Evolutionary conservation across 2,888 invertebrate genomes (phyloP), one percentile per base, ranked within the genome.

Genomic region (Caenorhabditis angaria): DNA sequence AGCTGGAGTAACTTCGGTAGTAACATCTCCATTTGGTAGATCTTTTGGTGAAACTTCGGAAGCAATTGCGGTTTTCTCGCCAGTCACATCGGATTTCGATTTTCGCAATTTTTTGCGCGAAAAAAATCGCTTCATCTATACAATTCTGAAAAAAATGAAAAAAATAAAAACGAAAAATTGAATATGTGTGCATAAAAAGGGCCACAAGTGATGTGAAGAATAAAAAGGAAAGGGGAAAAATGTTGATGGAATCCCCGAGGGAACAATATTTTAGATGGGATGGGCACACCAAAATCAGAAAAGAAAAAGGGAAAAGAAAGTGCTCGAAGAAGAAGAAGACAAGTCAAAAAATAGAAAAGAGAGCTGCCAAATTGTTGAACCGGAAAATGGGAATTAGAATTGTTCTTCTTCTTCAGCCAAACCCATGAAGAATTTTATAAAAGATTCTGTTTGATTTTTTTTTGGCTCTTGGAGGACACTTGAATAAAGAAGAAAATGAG

Each of bases 1-100:
- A 8, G 73, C 53, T 0, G 75, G 68, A 28, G 61, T 65, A 5
- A 61, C 27, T 4, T 27, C 4, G 1, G 24, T 14, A 24, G 22
- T 27, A 47, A 14, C n/a, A 29, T 61, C 61, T 22, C 69, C 62
- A 32, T 61, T 41, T 14, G 10, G 41, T 3, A 12, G 14, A 3
- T 41, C 41, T 6, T 12, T 14, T 18, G 41, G 10, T 14, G 41
- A 3, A 32, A 18, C 41, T 5, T 35, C 25, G 1, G 47, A n/a
- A 50, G 47, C 61, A 28, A 51, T 64, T 18, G 51, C 69, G 50
- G 64, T 61, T 25, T 62, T 70, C 48, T 77, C 68, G 41, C 68
- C 72, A 50, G 78, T 69, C 58, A 75, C 69, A 63, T 81, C 81
- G 41, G 78, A 77, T 65, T 80, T 82, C n/a, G 76, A 76, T 69